A percentile compares a stretch with the other conserved stretches of the same genome.
These are phyloP conservation scores for Chrysocyon brachyurus DNA, from an alignment of 2,797 vertebrate species.

Conservation along the genomic window DNA sequence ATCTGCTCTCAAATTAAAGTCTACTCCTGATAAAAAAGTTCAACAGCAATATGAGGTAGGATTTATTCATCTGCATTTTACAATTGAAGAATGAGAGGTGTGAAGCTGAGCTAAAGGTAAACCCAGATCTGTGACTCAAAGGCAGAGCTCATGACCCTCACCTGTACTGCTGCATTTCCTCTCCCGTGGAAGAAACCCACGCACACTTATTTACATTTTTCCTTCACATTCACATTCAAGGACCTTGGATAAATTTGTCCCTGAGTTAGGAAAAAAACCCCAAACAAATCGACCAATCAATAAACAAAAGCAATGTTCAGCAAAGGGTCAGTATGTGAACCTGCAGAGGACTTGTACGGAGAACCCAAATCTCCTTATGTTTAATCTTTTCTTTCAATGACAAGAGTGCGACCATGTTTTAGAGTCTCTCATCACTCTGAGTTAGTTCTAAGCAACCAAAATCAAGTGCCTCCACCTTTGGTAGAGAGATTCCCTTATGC, in stretches of 20 bases:
- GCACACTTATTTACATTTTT: background rate
- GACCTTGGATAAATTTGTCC: background rate
- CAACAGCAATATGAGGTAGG: background rate
- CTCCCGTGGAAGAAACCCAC: background rate
- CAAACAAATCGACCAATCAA: background rate
- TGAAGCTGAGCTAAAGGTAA: background rate
- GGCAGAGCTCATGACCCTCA: accelerated
- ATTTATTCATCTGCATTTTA: background rate
- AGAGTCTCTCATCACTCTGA: background rate
- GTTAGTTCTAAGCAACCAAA: slow-evolving; percentile 42
- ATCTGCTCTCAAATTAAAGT: background rate
- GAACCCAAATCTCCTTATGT: background rate
- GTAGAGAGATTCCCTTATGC: slow-evolving; percentile 20
- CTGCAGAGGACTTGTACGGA: background rate
- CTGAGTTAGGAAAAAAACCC: background rate
- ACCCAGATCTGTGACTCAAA: background rate
- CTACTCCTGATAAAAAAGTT: background rate
- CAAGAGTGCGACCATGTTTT: background rate
- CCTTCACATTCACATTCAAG: background rate
- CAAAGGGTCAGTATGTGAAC: background rate
- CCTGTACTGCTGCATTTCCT: background rate
- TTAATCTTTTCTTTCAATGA: background rate
- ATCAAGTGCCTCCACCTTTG: background rate
- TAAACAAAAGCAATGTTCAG: background rate
- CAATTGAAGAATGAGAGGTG: background rate